These are phyloP conservation scores for Platygyra sinensis DNA, from an alignment of 64 coral and sea anemone genomes.

Conservation along the genomic window DNA sequence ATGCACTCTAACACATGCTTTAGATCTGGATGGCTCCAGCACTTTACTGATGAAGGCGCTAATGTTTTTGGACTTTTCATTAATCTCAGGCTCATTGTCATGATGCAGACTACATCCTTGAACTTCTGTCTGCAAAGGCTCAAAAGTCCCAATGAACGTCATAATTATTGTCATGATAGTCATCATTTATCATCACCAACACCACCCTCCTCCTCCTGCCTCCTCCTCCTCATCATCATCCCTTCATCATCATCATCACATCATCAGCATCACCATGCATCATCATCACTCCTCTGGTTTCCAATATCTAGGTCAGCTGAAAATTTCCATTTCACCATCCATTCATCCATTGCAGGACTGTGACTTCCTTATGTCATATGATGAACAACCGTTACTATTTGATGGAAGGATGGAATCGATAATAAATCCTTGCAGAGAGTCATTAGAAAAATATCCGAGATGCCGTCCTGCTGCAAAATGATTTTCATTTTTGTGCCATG, in stretches of 20 bases:
- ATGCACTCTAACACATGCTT: background rate
- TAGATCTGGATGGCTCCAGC: background rate
- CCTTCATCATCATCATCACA: too few species aligned
- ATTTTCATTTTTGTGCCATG: background rate
- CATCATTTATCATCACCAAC: background rate
- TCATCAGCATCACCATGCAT: background rate
- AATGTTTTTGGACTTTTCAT: background rate
- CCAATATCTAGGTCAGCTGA: background rate
- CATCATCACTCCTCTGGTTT: background rate
- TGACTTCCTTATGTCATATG: background rate
- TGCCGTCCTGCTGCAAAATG: background rate
- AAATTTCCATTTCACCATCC: background rate
- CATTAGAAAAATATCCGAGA: background rate
- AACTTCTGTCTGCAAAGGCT: background rate
- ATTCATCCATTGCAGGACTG: background rate
- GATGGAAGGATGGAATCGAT: conserved; percentile 27
- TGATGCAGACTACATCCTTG: too few species aligned
- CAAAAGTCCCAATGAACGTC: background rate
- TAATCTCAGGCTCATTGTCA: background rate
- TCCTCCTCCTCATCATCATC: too few species aligned
- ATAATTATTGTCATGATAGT: background rate
- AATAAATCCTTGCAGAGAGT: background rate
- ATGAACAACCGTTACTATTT: background rate
- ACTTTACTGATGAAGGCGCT: background rate
- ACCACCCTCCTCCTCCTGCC: background rate